Evolutionary conservation across 2,888 invertebrate genomes (phyloP).

Genomic region (Apotomis betuletana): DNA sequence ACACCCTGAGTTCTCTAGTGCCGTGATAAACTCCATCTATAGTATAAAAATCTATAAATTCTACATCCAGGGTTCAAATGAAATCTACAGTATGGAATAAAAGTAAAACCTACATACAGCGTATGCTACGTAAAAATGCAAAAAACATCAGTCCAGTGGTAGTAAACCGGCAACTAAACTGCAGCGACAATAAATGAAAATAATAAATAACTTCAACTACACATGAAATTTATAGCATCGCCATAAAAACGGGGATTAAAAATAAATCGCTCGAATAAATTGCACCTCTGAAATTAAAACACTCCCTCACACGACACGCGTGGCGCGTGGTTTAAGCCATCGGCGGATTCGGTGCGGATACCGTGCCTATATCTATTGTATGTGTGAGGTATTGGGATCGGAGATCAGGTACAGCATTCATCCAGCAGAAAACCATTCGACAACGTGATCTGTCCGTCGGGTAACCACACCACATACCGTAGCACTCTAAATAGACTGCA

Average conservation of each 20-base stretch:
- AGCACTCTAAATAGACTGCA: no score
- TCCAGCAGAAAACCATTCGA: no score
- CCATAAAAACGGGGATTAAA: conserved; percentile 83
- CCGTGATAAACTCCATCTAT: not conserved
- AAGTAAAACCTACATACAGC: not conserved
- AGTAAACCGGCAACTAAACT: conserved; percentile 47
- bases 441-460: no score
- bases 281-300: conserved; percentile 84
- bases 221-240: conserved; percentile 79
- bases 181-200: conserved; percentile 56
- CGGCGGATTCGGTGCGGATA: conserved; percentile 44
- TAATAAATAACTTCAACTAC: conserved; percentile 73
- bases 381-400: no score
- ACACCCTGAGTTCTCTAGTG: not conserved
- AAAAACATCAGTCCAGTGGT: conserved; percentile 33
- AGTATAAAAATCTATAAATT: not conserved
- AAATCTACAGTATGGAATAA: no score
- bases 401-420: no score
- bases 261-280: conserved; percentile 84
- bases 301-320: conserved; percentile 80
- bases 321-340: conserved; percentile 45
- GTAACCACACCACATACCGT: no score
- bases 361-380: not conserved
- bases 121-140: conserved; percentile 35
- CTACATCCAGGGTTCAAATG: not conserved